These are phyloP conservation scores for Anthophora plumipes DNA, from an alignment of 2,888 invertebrate genomes.

Conservation along the genomic window DNA sequence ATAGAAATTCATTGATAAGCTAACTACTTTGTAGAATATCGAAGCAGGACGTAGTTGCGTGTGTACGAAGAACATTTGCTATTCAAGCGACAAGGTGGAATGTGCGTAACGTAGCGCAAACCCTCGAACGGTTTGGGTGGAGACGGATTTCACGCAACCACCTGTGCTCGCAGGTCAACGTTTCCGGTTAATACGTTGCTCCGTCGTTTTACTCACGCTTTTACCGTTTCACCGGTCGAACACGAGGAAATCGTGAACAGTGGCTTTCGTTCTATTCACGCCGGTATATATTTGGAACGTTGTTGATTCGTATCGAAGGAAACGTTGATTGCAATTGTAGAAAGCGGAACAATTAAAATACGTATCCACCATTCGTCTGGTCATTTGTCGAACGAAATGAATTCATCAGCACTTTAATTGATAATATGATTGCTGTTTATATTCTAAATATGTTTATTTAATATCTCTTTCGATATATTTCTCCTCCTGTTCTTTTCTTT, in stretches of 20 bases:
- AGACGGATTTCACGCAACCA: constrained; percentile 52
- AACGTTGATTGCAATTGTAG: not conserved
- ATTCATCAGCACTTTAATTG: too few species aligned
- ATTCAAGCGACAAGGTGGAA: constrained; percentile 61
- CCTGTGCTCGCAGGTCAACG: constrained; percentile 46
- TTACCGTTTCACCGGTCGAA: constrained; percentile 10
- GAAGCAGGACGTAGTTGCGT: not conserved
- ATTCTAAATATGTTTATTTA: too few species aligned
- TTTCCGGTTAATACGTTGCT: constrained; percentile 50
- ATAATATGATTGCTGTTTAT: too few species aligned
- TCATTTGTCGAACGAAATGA: too few species aligned
- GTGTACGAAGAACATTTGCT: constrained; percentile 36
- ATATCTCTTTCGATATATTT: too few species aligned
- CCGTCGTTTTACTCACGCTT: constrained; percentile 31
- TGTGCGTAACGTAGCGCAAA: constrained; percentile 68
- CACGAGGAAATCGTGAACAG: not conserved
- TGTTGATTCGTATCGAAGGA: not conserved
- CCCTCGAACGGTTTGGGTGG: constrained; percentile 49
- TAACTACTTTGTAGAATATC: not conserved
- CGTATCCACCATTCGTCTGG: too few species aligned
- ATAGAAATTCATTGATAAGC: constrained; percentile 13
- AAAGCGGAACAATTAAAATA: too few species aligned
- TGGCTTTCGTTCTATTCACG: too few species aligned
- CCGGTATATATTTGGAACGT: not conserved
- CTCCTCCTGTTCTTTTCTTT: too few species aligned